These are phyloP conservation scores for Zaprionus lachaisei DNA, from an alignment of 1,140 invertebrate species.

Conservation along the genomic window DNA sequence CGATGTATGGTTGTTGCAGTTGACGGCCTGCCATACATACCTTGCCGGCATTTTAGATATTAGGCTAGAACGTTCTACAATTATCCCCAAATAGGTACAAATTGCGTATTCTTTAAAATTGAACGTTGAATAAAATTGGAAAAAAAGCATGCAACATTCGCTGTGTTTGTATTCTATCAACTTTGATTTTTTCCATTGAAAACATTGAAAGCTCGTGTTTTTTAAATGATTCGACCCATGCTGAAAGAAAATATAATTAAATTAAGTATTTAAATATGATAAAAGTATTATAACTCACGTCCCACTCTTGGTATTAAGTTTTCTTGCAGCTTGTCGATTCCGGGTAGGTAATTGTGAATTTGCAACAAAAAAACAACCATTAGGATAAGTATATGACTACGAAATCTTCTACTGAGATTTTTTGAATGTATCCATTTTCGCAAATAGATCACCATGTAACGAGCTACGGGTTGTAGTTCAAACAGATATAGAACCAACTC, in stretches of 20 bases:
- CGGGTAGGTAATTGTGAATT: slow-evolving; percentile 24
- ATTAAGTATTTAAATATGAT: not conserved
- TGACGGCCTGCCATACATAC: slow-evolving; percentile 22
- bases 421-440: slow-evolving; percentile 20
- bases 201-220: not conserved
- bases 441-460: slow-evolving; percentile 56
- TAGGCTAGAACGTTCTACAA: not conserved
- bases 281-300: slow-evolving; percentile 29
- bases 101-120: not conserved
- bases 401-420: not conserved
- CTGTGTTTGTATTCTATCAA: not conserved
- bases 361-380: slow-evolving; percentile 54
- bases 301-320: not conserved
- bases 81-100: slow-evolving; percentile 41
- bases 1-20: not conserved
- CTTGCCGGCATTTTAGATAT: slow-evolving; percentile 4
- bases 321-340: slow-evolving; percentile 20
- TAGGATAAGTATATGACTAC: slow-evolving; percentile 32
- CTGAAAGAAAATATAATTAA: slow-evolving; percentile 22
- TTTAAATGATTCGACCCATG: slow-evolving; percentile 13
- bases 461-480: slow-evolving; percentile 50
- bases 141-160: slow-evolving; percentile 18
- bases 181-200: slow-evolving; percentile 8
- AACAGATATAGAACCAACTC: slow-evolving; percentile 48
- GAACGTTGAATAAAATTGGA: slow-evolving; percentile 31